Evolutionary conservation across 2,797 vertebrate species (phyloP), one percentile per base, ranked within the genome.

Genomic region (Myripristis murdjan): DNA sequence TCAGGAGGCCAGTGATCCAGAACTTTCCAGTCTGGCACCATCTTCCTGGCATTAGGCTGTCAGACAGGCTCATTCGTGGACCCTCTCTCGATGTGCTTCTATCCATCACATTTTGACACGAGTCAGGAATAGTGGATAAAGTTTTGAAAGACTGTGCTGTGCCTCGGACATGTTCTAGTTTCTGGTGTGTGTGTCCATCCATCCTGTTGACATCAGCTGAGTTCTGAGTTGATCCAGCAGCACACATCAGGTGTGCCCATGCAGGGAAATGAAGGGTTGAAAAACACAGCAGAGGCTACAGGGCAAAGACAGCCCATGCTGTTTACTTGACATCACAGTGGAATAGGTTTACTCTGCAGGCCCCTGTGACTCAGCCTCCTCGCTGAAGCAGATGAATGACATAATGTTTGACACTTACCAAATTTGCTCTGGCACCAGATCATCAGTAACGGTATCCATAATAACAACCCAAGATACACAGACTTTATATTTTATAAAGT

Each of bases 241-340:
- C 28, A 73, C 60, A 41, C 61, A 66, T 73, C 79, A 84, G 70
- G 79, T 77, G 79, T 79, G 70, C 60, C 73, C 65, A 71, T 64
- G 73, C 26, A 49, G 48, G 48, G 35, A 28, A 26, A 2, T 51
- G 43, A 37, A 49, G 16, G 67, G 70, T 82, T 72, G 79, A 77
- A 84, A 88, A 90, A 64, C 66, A 83, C 72, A 78, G 74, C 53
- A 24, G 22, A 57, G 55, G 33, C 35, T 60, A 54, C 11, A 57
- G 71, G 77, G 49, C 48, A 59, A 62, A 73, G 60, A 81, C 67
- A 71, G 57, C 71, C 63, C 69, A 44, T 12, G 41, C 33, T 69
- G 61, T 71, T 85, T 80, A 75, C 78, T 75, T 88, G 73, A 83
- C 56, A 72, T 76, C 39, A 68, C 76, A 70, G 79, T 35, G 51